Base-by-base conservation (phyloP, 2,888 invertebrate species). In the Pseudococcus longispinus region DNA sequence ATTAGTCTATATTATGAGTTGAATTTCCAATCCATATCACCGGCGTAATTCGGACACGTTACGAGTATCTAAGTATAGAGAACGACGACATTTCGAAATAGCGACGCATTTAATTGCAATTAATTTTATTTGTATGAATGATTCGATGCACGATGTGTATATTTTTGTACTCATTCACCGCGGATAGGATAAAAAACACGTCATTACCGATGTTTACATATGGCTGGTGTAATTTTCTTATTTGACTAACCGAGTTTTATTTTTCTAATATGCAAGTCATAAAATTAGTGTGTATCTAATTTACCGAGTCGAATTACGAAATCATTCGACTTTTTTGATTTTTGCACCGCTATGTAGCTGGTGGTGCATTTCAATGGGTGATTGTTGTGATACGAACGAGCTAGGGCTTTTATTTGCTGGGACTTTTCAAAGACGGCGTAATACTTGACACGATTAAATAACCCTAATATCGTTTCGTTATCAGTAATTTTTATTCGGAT, bases 381-480 rank as follows among this genome's bases (percentile, higher is more conserved):
- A 60, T 60, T 60, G 9, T 60, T 37, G 9, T 51, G n/a, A 23
- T 60, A 60, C 3, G 15, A n/a, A 6, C 9, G 60, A 55, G 1
- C 2, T n/a, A n/a, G n/a, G 60, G 11, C 60, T 60, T 23, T 42
- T 13, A 32, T 42, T 37, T n/a, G 18, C 70, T 70, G 20, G 1
- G 9, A 18, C 77, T 42, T 80, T 42, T 20, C 77, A 80, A n/a
- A 80, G 32, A 80, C 11, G 42, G 8, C 37, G 42, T 37, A 42
- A 80, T 20, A 80, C 77, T 80, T 80, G 77, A 80, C 77, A 80
- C 42, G 4, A 80, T 42, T 70, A 70, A 60, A 60, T 60, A 60
- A 60, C 60, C 13, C 23, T 20, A 23, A 8, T 60, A 20, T 1
- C 37, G 9, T 23, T 60, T 60, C 60, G 60, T 60, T 60, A 60